Conservation (phyloP, 2,888 invertebrate species). For the Caenorhabditis macrosperma region DNA sequence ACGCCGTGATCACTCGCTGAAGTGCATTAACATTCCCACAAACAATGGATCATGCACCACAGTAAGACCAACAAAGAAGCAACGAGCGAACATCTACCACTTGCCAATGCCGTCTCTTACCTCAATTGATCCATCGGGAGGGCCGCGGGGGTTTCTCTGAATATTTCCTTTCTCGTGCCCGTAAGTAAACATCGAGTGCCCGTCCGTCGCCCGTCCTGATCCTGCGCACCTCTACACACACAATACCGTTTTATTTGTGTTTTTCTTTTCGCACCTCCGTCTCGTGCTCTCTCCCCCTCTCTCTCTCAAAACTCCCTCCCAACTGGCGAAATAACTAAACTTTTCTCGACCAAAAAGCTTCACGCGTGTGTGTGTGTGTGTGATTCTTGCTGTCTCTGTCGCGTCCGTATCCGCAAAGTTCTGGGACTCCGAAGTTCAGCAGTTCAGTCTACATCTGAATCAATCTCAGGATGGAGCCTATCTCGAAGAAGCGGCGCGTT, state of each 20-base stretch:
- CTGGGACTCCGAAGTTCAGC: no score
- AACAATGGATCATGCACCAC: no score
- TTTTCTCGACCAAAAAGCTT: neutral
- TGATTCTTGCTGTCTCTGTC: no score
- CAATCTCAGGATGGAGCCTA: constrained; percentile 26
- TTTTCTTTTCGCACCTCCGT: constrained; percentile 16
- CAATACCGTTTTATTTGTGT: constrained; percentile 47
- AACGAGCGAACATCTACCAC: no score
- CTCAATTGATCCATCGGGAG: neutral
- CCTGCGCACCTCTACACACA: constrained; percentile 5
- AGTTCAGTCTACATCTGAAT: no score
- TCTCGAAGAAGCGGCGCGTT: constrained; percentile 25
- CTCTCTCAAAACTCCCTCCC: neutral
- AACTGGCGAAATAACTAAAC: neutral
- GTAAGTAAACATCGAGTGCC: neutral
- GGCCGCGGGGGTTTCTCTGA: neutral
- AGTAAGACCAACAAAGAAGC: no score
- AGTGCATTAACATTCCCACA: no score
- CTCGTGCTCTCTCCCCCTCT: neutral
- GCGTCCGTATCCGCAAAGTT: no score
- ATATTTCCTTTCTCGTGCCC: neutral
- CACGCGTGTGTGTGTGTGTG: no score
- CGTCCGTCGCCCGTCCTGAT: neutral
- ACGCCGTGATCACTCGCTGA: no score
- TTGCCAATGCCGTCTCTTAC: no score